Conservation (phyloP, 2,888 invertebrate genomes). For the Thumatha senex region DNA sequence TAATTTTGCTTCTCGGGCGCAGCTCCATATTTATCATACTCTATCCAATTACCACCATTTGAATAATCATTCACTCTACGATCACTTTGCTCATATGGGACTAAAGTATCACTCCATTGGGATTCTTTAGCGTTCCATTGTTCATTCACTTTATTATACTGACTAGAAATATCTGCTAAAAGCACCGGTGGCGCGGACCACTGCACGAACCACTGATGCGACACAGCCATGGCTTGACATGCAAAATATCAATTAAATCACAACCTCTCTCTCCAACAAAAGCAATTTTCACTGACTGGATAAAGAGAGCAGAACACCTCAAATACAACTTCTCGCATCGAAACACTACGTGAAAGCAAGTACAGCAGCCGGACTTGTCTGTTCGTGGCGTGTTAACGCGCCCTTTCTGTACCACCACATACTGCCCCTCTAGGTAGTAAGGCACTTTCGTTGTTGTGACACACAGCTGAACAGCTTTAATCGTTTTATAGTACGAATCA, state of each 20-base stretch:
- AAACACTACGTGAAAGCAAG: slow-evolving; percentile 58
- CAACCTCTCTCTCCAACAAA: slow-evolving; percentile 39
- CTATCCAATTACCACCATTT: slow-evolving; percentile 21
- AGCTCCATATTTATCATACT: slow-evolving; percentile 18
- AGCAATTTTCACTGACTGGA: slow-evolving; percentile 27
- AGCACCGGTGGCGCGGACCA: slow-evolving; percentile 70
- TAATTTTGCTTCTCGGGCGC: slow-evolving; percentile 27
- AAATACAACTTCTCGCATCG: slow-evolving; percentile 41
- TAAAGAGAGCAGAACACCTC: slow-evolving; percentile 33
- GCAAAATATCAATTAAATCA: slow-evolving; percentile 34
- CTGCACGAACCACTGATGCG: slow-evolving; percentile 79
- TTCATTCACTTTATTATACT: slow-evolving; percentile 57
- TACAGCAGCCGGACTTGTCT: slow-evolving; percentile 50
- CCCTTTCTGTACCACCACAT: slow-evolving; percentile 45
- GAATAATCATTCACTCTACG: slow-evolving; percentile 20
- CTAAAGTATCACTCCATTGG: slow-evolving; percentile 34
- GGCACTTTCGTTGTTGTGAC: slow-evolving; percentile 30
- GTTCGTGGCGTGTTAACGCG: slow-evolving; percentile 38
- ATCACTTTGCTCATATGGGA: slow-evolving; percentile 28
- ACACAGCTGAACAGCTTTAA: slow-evolving; percentile 23
- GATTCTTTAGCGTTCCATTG: slow-evolving; percentile 45
- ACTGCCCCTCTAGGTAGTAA: slow-evolving; percentile 42
- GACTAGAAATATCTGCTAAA: slow-evolving; percentile 62
- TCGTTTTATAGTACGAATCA: slow-evolving; percentile 20
- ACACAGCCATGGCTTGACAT: slow-evolving; percentile 66